Conservation (phyloP, 35 echinoderm and acorn worm species). For the Heliocidaris erythrogramma region DNA sequence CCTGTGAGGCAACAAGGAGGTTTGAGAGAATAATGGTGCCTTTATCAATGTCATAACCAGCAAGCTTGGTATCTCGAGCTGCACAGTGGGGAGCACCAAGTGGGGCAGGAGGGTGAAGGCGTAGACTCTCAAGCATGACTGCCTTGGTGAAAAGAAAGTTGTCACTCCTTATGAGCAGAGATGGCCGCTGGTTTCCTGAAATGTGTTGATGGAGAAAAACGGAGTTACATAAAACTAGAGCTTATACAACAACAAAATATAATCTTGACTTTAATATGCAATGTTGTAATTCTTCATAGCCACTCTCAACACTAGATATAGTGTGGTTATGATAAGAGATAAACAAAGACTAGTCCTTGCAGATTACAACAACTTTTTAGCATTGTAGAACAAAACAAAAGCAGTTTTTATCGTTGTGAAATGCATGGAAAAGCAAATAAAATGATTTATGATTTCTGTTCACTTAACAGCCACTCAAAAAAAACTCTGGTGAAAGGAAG, state of each 20-base stretch:
- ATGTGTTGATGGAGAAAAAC: neutral
- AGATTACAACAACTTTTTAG: too few species aligned
- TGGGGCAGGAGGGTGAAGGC: conserved; percentile 25
- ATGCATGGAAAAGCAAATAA: too few species aligned
- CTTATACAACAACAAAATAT: neutral
- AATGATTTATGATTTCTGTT: too few species aligned
- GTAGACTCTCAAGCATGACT: conserved; percentile 46
- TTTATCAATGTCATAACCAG: neutral
- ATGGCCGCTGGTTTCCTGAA: conserved; percentile 13
- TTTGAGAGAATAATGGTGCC: conserved; percentile 42
- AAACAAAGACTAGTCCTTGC: too few species aligned
- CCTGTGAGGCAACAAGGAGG: neutral
- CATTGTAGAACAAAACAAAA: too few species aligned
- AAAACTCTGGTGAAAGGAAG: too few species aligned
- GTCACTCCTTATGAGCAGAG: neutral
- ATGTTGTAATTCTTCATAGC: too few species aligned
- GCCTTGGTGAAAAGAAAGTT: conserved; percentile 49
- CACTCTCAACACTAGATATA: too few species aligned
- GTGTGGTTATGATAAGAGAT: too few species aligned
- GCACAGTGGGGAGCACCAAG: conserved; percentile 46
- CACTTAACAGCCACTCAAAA: too few species aligned
- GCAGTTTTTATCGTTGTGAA: too few species aligned
- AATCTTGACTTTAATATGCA: neutral
- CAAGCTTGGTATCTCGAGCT: conserved; percentile 28
- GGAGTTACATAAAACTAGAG: neutral